Base-by-base conservation (phyloP, 1,140 invertebrate genomes). In the Zophobas atratus region DNA sequence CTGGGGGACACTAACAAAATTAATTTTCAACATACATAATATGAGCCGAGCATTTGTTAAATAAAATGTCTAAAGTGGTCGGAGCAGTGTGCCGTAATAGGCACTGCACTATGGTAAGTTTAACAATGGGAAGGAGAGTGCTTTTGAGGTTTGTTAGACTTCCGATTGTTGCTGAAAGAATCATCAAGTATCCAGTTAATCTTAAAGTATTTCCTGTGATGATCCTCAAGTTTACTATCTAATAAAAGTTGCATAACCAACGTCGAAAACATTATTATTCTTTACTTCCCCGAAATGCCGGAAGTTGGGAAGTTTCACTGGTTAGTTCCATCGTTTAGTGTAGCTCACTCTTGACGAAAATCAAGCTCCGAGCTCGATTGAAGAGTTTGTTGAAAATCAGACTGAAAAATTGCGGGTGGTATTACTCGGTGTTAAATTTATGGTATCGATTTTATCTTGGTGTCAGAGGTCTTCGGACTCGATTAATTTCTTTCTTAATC, bases 181-280 rank as follows among this genome's bases (percentile, higher is more conserved):
- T 60, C 56, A 55, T 55, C 53, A 55, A 55, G 53, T 55, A 55
- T 55, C 56, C 38, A 60, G 56, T 60, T 60, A 60, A 36, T 60
- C 6, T 60, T 60, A 6, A 20, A 39, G 38, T 35, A 39, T 20
- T 55, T 55, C 53, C 20, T 38, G 35, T 8, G 56, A 60, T 60
- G 56, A 60, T 60, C 56, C 36, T 38, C 3, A 39, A 60, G 56
- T 60, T 60, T 60, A 60, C 56, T 39, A 39, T 60, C 34, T 60
- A 60, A 60, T 60, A 60, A 60, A 60, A 60, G 56, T 60, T 60
- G 56, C 56, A 60, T 60, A 60, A 60, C 56, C 36, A 20, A 3
- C 35, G 35, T 1, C 38, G 56, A 60, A 36, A 57, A 60, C 36
- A 60, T 60, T 60, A 60, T 60, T 60, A 60, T 60, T 60, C 56